These are phyloP conservation scores for Drosophila pachea DNA, from an alignment of 1,140 invertebrate species.

Conservation along the genomic window DNA sequence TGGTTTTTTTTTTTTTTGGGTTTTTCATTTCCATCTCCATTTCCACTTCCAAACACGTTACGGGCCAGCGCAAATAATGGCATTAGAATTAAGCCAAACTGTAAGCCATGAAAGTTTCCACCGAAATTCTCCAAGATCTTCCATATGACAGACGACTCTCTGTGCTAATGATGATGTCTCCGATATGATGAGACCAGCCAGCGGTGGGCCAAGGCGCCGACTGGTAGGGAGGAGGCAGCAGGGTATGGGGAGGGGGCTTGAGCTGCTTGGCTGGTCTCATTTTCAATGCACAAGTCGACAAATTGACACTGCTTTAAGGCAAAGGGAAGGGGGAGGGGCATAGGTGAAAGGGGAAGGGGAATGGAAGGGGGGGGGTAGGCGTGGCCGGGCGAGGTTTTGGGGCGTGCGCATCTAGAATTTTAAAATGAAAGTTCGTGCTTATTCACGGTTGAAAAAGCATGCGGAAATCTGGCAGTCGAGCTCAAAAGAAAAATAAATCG, in stretches of 20 bases:
- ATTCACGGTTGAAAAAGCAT: slow-evolving; percentile 76
- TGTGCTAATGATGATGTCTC: not conserved
- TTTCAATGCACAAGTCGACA: slow-evolving; percentile 47
- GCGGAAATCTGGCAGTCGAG: slow-evolving; percentile 59
- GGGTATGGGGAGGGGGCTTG: slow-evolving; percentile 1
- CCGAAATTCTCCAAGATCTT: slow-evolving; percentile 15
- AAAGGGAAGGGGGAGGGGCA: slow-evolving; percentile 11
- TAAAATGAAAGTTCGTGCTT: slow-evolving; percentile 77
- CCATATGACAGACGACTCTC: no score
- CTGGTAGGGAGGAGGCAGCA: no score
- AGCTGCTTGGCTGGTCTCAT: slow-evolving; percentile 33
- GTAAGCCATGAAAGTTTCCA: slow-evolving; percentile 49
- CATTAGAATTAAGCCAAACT: slow-evolving; percentile 45
- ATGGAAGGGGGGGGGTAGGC: not conserved
- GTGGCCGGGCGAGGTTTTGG: slow-evolving; percentile 5
- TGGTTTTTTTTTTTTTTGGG: no score
- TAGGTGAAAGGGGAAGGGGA: slow-evolving; percentile 4
- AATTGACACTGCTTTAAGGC: slow-evolving; percentile 39
- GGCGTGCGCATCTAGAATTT: slow-evolving; percentile 63
- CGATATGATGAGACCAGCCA: not conserved
- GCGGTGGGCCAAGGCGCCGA: no score
- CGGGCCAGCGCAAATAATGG: slow-evolving; percentile 8
- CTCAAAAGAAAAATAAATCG: slow-evolving; percentile 13
- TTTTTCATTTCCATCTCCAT: not conserved
- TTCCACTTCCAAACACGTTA: slow-evolving; percentile 46